Percentiles rank a stretch among this genome's conserved stretches.
Conservation (phyloP, 2,113 vertebrate genomes). For the Neodon shergylaensis region DNA sequence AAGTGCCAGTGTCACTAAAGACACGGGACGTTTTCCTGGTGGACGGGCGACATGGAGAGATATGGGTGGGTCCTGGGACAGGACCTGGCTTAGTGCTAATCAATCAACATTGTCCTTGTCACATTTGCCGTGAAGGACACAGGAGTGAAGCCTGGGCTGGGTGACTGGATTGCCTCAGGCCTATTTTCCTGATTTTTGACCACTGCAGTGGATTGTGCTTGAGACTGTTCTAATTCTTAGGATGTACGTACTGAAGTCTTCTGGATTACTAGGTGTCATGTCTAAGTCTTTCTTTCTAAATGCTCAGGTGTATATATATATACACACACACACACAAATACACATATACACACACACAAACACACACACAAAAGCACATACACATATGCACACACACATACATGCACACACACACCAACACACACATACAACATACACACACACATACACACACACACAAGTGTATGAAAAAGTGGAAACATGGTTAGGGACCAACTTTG, state of each 20-base stretch:
- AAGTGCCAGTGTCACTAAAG: neutral
- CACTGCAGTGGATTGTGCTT: neutral
- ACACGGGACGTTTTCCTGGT: neutral
- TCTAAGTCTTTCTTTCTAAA: neutral
- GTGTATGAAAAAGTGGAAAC: neutral
- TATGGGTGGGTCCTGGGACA: neutral
- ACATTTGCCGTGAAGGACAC: neutral
- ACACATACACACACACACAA: no score
- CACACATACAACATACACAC: neutral
- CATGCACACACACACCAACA: neutral
- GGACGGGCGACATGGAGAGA: neutral
- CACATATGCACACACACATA: neutral
- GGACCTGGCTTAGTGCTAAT: neutral
- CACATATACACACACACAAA: no score
- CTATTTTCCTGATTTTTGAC: neutral
- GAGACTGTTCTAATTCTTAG: neutral
- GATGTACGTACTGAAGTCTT: neutral
- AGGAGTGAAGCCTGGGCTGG: neutral
- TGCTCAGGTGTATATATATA: fast-evolving
- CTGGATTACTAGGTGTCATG: neutral
- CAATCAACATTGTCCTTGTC: neutral
- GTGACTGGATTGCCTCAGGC: fast-evolving
- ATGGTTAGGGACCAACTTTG: neutral
- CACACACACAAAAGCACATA: neutral
- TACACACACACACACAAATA: neutral